phyloP scores from a whole-genome alignment of 2,888 invertebrate species.

The Chesias legatella region DNA sequence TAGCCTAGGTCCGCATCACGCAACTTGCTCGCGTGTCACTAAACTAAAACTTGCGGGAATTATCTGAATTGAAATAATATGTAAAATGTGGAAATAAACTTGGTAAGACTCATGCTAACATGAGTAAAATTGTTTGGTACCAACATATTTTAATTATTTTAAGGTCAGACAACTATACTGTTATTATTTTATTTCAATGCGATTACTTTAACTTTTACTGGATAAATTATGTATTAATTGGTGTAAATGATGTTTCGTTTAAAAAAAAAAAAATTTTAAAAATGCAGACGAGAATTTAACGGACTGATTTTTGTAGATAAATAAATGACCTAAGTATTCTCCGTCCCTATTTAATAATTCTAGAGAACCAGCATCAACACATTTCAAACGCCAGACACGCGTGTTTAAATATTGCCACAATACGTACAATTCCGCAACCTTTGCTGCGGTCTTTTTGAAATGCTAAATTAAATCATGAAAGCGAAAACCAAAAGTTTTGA shows the following conservation, averaged over 20 bases:
- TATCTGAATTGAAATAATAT: conserved; percentile 13
- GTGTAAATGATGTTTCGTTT: too few relatives aligned
- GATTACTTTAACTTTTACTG: too few relatives aligned
- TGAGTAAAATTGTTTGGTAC: too few relatives aligned
- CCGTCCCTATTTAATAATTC: conserved; percentile 31
- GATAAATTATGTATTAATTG: too few relatives aligned
- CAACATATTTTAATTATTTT: too few relatives aligned
- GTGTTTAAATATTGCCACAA: conserved; percentile 26
- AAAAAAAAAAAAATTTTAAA: too few relatives aligned
- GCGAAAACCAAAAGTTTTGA: conserved; percentile 20
- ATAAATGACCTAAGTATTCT: conserved; percentile 27
- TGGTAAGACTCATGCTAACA: too few relatives aligned
- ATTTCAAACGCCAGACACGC: conserved; percentile 26
- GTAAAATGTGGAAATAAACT: background rate
- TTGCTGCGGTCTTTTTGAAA: conserved; percentile 25
- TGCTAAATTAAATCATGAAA: conserved; percentile 21
- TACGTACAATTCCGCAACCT: conserved; percentile 12
- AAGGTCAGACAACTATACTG: too few relatives aligned
- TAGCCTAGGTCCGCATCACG: conserved; percentile 35
- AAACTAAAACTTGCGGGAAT: conserved; percentile 14
- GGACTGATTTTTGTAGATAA: too few relatives aligned
- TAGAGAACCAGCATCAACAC: conserved; percentile 21
- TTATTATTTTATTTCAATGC: too few relatives aligned
- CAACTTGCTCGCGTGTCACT: conserved; percentile 20
- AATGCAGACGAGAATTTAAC: too few relatives aligned